A percentile compares a stretch with the other conserved stretches of the same genome.
Conservation (phyloP, 2,113 vertebrate genomes). For the Chauna torquata region DNA sequence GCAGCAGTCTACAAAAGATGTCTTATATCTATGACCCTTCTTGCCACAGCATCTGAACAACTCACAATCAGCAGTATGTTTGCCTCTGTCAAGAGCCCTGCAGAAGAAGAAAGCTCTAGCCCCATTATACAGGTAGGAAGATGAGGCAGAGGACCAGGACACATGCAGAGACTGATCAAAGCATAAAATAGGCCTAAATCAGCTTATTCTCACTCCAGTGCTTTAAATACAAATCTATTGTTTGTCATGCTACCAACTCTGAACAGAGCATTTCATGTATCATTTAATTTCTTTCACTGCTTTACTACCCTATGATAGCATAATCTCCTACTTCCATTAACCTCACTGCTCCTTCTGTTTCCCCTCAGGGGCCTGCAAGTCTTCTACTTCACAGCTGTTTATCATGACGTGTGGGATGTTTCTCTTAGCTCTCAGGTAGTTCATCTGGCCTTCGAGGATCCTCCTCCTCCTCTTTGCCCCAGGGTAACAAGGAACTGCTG, state of each 20-base stretch:
- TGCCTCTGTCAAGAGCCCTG: neutral
- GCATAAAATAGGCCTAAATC: neutral
- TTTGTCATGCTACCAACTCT: neutral
- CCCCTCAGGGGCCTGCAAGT: neutral
- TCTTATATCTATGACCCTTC: neutral
- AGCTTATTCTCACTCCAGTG: neutral
- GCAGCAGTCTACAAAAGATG: neutral
- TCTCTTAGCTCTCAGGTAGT: neutral
- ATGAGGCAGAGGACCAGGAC: neutral
- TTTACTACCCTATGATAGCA: neutral
- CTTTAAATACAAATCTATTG: neutral
- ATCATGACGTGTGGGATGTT: neutral
- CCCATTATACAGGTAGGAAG: neutral
- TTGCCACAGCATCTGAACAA: neutral
- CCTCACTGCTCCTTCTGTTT: neutral
- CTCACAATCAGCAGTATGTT: neutral
- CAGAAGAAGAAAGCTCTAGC: neutral
- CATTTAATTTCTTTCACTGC: neutral
- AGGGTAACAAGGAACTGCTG: neutral
- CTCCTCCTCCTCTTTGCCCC: neutral
- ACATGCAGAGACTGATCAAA: neutral
- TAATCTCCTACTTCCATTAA: neutral
- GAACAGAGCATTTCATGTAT: neutral
- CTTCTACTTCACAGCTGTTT: constrained; percentile 1
- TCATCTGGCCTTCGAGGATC: neutral